Conservation (phyloP, 2,888 invertebrate species). For the Cantharis rustica region DNA sequence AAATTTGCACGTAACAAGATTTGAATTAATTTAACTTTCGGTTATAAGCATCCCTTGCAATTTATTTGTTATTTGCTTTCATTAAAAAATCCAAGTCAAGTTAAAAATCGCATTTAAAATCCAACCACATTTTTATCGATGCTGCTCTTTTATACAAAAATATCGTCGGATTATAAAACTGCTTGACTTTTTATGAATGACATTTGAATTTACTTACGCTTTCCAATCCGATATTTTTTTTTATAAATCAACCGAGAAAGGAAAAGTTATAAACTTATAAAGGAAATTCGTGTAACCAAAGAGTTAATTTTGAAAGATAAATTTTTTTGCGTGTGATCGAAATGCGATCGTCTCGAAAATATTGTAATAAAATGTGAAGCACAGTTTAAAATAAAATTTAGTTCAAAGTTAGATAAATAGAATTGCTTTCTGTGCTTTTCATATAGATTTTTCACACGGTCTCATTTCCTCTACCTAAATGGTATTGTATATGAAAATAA, state of each 20-base stretch:
- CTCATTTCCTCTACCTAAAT: neutral
- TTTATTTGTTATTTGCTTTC: neutral
- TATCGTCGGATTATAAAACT: neutral
- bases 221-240: neutral
- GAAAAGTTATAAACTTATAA: neutral
- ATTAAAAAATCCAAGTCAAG: neutral
- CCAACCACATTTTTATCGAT: neutral
- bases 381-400: neutral
- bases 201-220: neutral
- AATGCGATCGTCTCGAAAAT: no score
- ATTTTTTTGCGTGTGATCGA: neutral
- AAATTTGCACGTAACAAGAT: neutral
- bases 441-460: neutral
- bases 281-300: neutral
- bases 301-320: neutral
- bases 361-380: neutral
- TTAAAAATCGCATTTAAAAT: neutral
- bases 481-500: neutral
- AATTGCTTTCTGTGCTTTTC: neutral
- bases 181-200: neutral
- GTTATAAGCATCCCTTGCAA: neutral
- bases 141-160: neutral
- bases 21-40: neutral
- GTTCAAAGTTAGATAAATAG: neutral
- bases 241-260: neutral